Evolutionary conservation across 2,113 vertebrate species (phyloP).

Genomic region (Zosterops hypoxanthus): DNA sequence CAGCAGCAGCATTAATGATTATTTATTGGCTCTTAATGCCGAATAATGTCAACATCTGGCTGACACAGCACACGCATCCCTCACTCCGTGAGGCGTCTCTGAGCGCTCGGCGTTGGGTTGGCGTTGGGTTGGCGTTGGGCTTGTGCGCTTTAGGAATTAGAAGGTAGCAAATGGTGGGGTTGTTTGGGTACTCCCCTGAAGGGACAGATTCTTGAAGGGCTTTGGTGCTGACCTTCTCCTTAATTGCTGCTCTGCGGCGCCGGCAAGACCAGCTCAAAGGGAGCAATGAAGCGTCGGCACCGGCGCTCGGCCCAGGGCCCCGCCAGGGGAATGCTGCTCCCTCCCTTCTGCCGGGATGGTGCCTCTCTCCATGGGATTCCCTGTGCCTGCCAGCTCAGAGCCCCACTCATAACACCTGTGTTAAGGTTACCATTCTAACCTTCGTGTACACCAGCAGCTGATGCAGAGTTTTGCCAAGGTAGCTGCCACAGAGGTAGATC

Average conservation of each 20-base stretch:
- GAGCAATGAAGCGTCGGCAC: constrained; percentile 7
- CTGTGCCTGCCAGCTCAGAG: background rate
- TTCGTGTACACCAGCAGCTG: background rate
- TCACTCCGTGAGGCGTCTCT: background rate
- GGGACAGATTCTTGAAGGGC: constrained; percentile 36
- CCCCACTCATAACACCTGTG: background rate
- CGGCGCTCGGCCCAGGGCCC: background rate
- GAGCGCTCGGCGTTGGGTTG: background rate
- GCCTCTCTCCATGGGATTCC: background rate
- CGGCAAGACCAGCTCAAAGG: constrained; percentile 8
- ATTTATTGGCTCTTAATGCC: constrained; percentile 2
- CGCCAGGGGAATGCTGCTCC: background rate
- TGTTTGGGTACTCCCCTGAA: constrained; percentile 31
- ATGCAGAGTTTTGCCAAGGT: background rate
- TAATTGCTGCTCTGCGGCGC: constrained; percentile 16
- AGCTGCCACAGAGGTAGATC: background rate
- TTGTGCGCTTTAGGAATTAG: background rate
- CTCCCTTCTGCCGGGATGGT: background rate
- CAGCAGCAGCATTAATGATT: background rate
- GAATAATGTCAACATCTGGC: background rate
- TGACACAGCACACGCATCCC: background rate
- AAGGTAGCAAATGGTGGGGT: background rate
- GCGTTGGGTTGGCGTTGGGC: background rate
- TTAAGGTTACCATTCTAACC: background rate
- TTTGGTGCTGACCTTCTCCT: constrained; percentile 3